A percentile compares a stretch with the other conserved stretches of the same genome.
Evolutionary conservation across 2,113 vertebrate genomes (phyloP).

Genomic region (Desmodus rotundus): DNA sequence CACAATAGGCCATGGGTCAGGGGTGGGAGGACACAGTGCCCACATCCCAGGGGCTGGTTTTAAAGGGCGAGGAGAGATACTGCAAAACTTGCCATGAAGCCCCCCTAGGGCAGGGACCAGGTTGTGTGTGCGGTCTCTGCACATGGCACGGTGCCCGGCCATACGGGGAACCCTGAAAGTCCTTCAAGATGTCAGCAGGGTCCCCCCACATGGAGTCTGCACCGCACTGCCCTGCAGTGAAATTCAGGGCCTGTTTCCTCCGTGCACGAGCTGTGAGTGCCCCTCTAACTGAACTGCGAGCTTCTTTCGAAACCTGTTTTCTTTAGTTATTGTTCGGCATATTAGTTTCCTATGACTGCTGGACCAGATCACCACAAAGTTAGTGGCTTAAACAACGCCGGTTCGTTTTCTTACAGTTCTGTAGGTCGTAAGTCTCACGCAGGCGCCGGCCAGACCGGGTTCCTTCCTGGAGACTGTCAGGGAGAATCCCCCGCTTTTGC

Average conservation of each 20-base stretch:
- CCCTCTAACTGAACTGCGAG: background rate
- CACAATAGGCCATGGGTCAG: background rate
- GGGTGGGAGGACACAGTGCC: fast-evolving
- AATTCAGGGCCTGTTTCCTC: background rate
- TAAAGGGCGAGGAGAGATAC: background rate
- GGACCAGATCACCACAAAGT: background rate
- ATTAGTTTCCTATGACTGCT: background rate
- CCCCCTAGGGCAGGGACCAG: background rate
- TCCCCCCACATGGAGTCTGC: too few relatives aligned
- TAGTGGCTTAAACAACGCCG: background rate
- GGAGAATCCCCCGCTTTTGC: background rate
- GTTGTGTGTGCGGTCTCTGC: background rate
- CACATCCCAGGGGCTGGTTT: background rate
- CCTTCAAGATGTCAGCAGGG: background rate
- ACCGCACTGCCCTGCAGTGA: fast-evolving
- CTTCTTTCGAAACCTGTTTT: background rate
- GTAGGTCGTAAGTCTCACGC: background rate
- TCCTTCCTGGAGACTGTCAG: background rate
- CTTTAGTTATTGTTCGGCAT: background rate
- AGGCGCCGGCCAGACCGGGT: background rate
- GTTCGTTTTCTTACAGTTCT: background rate
- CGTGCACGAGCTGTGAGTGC: fast-evolving
- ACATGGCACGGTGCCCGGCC: background rate
- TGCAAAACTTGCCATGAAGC: background rate
- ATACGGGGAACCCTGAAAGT: fast-evolving